phyloP scores from a whole-genome alignment of 2,888 invertebrate genomes.

The Melanotus villosus region DNA sequence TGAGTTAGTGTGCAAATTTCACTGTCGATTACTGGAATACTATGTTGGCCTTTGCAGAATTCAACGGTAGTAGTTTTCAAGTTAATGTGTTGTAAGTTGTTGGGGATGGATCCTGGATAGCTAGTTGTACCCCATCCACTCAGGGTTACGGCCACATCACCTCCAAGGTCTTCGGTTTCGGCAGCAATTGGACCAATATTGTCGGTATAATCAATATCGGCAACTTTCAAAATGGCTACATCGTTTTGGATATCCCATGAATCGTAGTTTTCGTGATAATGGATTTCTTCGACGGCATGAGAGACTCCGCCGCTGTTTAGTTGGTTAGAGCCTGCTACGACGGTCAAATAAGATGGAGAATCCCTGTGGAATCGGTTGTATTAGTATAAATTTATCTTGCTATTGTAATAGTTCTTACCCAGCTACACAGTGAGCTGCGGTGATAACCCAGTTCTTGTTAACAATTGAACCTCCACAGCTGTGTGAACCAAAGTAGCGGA shows the following conservation, averaged over 20 bases:
- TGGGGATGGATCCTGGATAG: constrained; percentile 71
- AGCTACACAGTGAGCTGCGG: constrained; percentile 53
- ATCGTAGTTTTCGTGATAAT: neutral
- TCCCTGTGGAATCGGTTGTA: neutral
- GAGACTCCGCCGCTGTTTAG: neutral
- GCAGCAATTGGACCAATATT: constrained; percentile 65
- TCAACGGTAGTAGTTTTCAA: constrained; percentile 69
- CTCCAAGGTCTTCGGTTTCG: constrained; percentile 63
- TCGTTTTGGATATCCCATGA: constrained; percentile 56
- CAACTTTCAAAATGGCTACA: constrained; percentile 68
- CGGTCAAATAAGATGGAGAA: neutral
- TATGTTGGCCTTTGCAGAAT: constrained; percentile 67
- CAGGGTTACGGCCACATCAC: constrained; percentile 60
- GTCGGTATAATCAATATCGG: constrained; percentile 63
- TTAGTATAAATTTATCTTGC: neutral
- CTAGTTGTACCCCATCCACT: constrained; percentile 60
- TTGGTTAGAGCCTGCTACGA: constrained; percentile 53
- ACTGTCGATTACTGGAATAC: constrained; percentile 66
- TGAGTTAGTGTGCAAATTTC: constrained; percentile 75
- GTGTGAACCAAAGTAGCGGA: constrained; percentile 59
- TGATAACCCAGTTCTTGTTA: constrained; percentile 66
- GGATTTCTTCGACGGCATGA: neutral
- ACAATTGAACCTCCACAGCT: constrained; percentile 75
- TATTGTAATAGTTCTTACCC: constrained; percentile 40
- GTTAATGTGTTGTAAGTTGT: constrained; percentile 72